Evolutionary conservation across 2,888 invertebrate species (phyloP).

Genomic region (Hyles lineata): DNA sequence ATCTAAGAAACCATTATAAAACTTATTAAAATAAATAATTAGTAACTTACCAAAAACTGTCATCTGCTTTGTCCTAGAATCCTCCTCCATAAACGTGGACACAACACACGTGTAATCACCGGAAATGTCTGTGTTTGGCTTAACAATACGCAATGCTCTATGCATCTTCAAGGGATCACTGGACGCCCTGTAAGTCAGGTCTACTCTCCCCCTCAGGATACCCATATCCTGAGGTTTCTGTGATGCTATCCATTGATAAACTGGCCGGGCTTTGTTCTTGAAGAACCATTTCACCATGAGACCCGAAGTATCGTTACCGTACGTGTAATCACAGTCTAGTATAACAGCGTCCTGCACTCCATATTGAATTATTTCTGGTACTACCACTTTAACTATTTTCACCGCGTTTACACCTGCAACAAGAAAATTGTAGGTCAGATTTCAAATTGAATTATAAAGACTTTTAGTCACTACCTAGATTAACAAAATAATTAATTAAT

Average conservation of each 20-base stretch:
- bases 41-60: conserved; percentile 87
- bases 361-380: conserved; percentile 86
- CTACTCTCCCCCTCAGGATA: conserved; percentile 81
- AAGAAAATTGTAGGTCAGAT: conserved; percentile 47
- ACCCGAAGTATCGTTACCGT: conserved; percentile 86
- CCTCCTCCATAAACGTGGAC: conserved; percentile 88
- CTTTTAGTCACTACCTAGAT: neutral
- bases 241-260: conserved; percentile 92
- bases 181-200: conserved; percentile 87
- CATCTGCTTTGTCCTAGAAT: conserved; percentile 87
- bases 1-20: too few species aligned
- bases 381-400: conserved; percentile 86
- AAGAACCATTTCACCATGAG: conserved; percentile 92
- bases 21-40: too few species aligned
- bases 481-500: too few species aligned
- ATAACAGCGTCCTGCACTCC: conserved; percentile 86
- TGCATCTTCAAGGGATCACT: conserved; percentile 88
- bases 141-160: conserved; percentile 89
- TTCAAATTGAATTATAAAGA: neutral
- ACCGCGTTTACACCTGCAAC: conserved; percentile 84
- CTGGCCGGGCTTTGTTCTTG: conserved; percentile 86
- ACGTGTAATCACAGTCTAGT: conserved; percentile 90
- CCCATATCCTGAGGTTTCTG: conserved; percentile 88
- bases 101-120: conserved; percentile 91
- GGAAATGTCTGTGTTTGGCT: conserved; percentile 89